Evolutionary conservation across 2,888 invertebrate species (phyloP).

Genomic region (Pseudococcus longispinus): DNA sequence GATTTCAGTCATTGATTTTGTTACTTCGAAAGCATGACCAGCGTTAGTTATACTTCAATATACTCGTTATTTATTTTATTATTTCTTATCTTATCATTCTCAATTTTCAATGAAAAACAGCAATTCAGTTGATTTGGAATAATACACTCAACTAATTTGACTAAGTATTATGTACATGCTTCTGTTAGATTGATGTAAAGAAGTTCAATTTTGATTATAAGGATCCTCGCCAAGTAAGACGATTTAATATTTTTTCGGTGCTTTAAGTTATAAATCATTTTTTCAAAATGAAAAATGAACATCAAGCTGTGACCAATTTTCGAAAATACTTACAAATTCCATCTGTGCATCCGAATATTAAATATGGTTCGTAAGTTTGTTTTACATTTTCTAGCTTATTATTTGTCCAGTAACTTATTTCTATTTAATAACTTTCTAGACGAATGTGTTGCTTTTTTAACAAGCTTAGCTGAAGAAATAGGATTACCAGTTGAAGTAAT

Average conservation of each 20-base stretch:
- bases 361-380: conserved; percentile 73
- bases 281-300: conserved; percentile 59
- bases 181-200: too few relatives aligned
- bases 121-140: background rate
- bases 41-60: background rate
- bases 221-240: too few relatives aligned
- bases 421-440: conserved; percentile 65
- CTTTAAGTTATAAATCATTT: background rate
- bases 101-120: background rate
- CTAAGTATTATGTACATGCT: too few relatives aligned
- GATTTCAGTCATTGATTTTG: too few relatives aligned
- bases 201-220: too few relatives aligned
- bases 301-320: conserved; percentile 75
- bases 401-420: background rate
- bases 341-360: conserved; percentile 84
- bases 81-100: background rate
- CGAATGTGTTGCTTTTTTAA: conserved; percentile 79
- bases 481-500: conserved; percentile 72
- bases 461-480: conserved; percentile 75
- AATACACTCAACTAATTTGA: too few relatives aligned
- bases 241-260: background rate
- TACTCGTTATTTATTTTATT: background rate
- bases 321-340: conserved; percentile 85
- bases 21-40: too few relatives aligned
- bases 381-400: background rate